Evolutionary conservation across 2,888 invertebrate species (phyloP).

Genomic region (Andrena bicolor): DNA sequence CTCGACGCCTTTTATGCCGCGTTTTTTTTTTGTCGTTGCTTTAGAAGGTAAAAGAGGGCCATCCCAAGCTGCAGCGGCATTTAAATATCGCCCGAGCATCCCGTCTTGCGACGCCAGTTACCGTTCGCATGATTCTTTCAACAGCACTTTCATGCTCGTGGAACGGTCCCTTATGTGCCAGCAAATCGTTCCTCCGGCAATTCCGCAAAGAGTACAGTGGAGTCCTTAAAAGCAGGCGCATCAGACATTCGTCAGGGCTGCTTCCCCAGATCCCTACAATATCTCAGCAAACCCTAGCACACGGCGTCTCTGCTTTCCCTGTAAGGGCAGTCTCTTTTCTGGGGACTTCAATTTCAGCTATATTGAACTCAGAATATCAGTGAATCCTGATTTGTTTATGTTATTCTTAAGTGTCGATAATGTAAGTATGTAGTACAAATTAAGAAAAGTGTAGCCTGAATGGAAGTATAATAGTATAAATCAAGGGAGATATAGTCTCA

Average conservation of each 20-base stretch:
- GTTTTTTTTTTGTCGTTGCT: neutral
- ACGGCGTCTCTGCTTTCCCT: conserved; percentile 69
- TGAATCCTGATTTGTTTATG: neutral
- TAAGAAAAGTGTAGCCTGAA: no score
- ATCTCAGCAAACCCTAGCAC: conserved; percentile 66
- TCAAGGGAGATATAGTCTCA: no score
- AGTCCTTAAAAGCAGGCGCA: conserved; percentile 60
- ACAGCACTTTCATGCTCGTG: conserved; percentile 41
- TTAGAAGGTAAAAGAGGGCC: neutral
- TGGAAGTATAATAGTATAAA: no score
- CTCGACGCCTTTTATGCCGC: neutral
- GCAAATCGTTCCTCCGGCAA: conserved; percentile 31
- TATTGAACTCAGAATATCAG: neutral
- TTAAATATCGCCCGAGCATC: conserved; percentile 14
- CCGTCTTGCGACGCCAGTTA: conserved; percentile 30
- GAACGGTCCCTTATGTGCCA: conserved; percentile 29
- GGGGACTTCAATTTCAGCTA: conserved; percentile 4
- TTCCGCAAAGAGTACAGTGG: conserved; percentile 37
- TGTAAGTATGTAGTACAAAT: no score
- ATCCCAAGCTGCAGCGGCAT: conserved; percentile 15
- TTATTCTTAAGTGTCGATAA: neutral
- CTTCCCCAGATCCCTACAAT: conserved; percentile 49
- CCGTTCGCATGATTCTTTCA: conserved; percentile 58
- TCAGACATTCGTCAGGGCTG: conserved; percentile 59
- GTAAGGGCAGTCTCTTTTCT: neutral